Percentiles rank a stretch among this genome's conserved stretches.
phyloP scores from a whole-genome alignment of 2,113 vertebrate genomes.

The Microcebus tavaratra region DNA sequence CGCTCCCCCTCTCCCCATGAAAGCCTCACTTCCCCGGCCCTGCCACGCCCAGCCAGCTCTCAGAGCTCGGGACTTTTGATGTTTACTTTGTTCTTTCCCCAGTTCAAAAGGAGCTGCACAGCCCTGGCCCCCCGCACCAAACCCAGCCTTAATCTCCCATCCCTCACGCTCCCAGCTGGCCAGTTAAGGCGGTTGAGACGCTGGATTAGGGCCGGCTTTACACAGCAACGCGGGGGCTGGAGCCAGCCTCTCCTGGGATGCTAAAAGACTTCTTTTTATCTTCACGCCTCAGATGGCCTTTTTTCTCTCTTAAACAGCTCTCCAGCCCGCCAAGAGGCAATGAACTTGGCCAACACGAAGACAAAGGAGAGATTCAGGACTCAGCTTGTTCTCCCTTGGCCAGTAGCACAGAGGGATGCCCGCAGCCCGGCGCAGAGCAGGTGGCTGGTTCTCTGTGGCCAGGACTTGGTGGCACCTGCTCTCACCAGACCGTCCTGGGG shows the following conservation, averaged over 20 bases:
- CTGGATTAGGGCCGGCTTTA: slow-evolving; percentile 88
- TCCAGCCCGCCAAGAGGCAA: slow-evolving; percentile 77
- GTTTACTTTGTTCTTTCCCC: slow-evolving; percentile 86
- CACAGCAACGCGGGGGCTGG: slow-evolving; percentile 86
- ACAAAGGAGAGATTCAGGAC: slow-evolving; percentile 83
- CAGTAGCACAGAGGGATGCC: background rate
- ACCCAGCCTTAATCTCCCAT: slow-evolving; percentile 88
- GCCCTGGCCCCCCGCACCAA: slow-evolving; percentile 82
- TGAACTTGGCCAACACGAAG: slow-evolving; percentile 82
- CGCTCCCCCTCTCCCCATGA: background rate
- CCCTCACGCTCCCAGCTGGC: slow-evolving; percentile 84
- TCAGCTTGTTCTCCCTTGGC: slow-evolving; percentile 54
- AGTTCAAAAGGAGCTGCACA: slow-evolving; percentile 86
- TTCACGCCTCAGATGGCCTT: slow-evolving; percentile 83
- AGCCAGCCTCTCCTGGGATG: slow-evolving; percentile 81
- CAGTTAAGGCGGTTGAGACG: slow-evolving; percentile 86
- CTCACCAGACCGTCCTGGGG: background rate
- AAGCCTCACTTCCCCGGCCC: background rate
- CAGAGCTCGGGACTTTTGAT: slow-evolving; percentile 83
- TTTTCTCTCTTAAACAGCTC: slow-evolving; percentile 63
- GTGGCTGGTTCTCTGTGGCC: background rate
- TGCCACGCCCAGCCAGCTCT: slow-evolving; percentile 66
- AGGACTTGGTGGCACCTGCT: background rate
- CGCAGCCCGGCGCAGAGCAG: background rate
- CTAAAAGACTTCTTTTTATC: slow-evolving; percentile 87